Base-by-base conservation (phyloP, 2,888 invertebrate species). In the Campoletis raptor region DNA sequence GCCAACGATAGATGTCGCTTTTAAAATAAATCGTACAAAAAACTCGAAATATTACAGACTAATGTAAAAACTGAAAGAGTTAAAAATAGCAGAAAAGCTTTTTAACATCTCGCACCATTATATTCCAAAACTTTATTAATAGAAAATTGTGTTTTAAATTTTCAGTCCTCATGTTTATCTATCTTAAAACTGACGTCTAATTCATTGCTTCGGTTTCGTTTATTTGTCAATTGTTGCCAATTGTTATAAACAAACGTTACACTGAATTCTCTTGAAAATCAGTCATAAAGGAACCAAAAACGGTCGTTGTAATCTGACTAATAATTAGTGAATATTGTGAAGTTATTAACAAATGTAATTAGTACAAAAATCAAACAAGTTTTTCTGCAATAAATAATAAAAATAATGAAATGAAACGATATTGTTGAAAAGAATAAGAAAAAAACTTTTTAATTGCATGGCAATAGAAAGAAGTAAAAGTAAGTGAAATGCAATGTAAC, bases 1-100 rank as follows among this genome's bases (percentile, higher is more conserved):
- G n/a, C 52, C 40, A 78, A 42, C 42, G 57, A 69, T 64, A 64
- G 37, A 81, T 81, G 37, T 48, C 57, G 42, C 54, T 70, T 61
- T 48, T 15, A 9, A 30, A 67, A 69, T 54, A 40, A 15, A 30
- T 6, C 21, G 36, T 24, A 64, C 1, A 42, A 78, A 54, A 30
- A 74, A 45, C 24, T 10, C 36, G 12, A 72, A 54, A 76, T 2
- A 36, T 64, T 24, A 30, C n/a, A 1, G 18, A 10, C 42, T 2
- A 21, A 66, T 45, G 40, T 3, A 18, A 64, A 45, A 76, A 30
- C n/a, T 36, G 18, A n/a, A 64, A 24, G n/a, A 66, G 48, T 24
- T 24, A 18, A 36, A 76, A 64, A 76, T 61, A 73, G 10, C 21
- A 15, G 40, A 12, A 36, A 73, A 24, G 73, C 18, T 42, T 37